A percentile compares a stretch with the other conserved stretches of the same genome.
These are phyloP conservation scores for Cyaniris semiargus DNA, from an alignment of 2,888 invertebrate genomes.

Conservation along the genomic window DNA sequence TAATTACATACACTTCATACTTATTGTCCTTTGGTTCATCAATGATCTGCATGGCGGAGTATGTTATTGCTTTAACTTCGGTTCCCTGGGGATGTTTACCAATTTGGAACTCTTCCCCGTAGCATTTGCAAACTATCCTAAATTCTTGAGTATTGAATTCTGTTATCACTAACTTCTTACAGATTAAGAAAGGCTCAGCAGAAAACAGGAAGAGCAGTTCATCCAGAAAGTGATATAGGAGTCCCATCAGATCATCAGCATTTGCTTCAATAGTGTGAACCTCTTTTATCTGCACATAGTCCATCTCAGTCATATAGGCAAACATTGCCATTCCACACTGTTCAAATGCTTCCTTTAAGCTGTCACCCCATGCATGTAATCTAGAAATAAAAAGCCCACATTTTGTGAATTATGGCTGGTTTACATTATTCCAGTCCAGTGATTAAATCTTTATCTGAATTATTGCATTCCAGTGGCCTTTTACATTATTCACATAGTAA, in stretches of 20 bases:
- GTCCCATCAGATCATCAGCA: conserved; percentile 92
- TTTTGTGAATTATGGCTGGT: background rate
- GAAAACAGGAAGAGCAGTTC: conserved; percentile 96
- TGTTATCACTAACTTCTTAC: conserved; percentile 91
- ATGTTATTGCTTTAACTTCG: conserved; percentile 99
- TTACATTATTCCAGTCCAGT: too few relatives aligned
- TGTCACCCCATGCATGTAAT: conserved; percentile 95
- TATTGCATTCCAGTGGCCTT: too few relatives aligned
- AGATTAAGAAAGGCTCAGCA: conserved; percentile 94
- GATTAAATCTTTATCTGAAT: too few relatives aligned
- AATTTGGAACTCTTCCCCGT: conserved; percentile 96
- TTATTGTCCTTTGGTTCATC: conserved; percentile 84
- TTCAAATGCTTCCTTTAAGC: conserved; percentile 93
- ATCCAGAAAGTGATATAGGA: conserved; percentile 96
- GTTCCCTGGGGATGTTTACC: conserved; percentile 98
- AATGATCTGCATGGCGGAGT: conserved; percentile 98
- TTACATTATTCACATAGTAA: too few relatives aligned
- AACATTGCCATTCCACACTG: conserved; percentile 98
- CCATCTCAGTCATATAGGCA: conserved; percentile 97
- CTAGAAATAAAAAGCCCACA: conserved; percentile 64
- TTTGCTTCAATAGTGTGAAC: conserved; percentile 91
- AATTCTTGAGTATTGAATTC: conserved; percentile 92
- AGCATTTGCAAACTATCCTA: conserved; percentile 88
- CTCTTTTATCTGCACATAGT: conserved; percentile 89
- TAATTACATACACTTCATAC: conserved; percentile 97